These are phyloP conservation scores for Eumerus sabulonum DNA, from an alignment of 2,888 invertebrate genomes.

Conservation along the genomic window DNA sequence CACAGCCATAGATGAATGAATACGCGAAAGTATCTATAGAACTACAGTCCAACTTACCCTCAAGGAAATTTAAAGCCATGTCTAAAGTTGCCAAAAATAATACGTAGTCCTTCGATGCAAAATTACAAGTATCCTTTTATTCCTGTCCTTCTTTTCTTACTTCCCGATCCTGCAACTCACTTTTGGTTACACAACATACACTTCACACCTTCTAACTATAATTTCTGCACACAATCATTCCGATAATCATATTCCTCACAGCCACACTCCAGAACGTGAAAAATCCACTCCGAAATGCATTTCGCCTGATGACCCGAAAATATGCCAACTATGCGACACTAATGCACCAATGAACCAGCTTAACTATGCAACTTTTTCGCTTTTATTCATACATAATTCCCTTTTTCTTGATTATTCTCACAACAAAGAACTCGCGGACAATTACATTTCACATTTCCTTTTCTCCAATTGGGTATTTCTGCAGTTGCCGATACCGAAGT, in stretches of 20 bases:
- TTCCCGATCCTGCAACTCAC: slow-evolving; percentile 10
- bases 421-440: slow-evolving; percentile 61
- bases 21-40: not conserved
- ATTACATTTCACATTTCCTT: slow-evolving; percentile 19
- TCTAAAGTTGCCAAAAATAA: slow-evolving; percentile 47
- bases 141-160: not conserved
- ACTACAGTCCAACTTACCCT: slow-evolving; percentile 54
- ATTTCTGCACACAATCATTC: not conserved
- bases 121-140: slow-evolving; percentile 49
- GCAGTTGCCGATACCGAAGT: slow-evolving; percentile 39
- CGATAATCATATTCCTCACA: slow-evolving; percentile 11
- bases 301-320: slow-evolving; percentile 23
- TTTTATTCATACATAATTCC: slow-evolving; percentile 51
- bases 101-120: slow-evolving; percentile 40
- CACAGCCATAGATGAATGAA: not conserved
- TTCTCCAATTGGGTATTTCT: slow-evolving; percentile 41
- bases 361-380: slow-evolving; percentile 26
- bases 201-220: slow-evolving; percentile 17
- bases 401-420: slow-evolving; percentile 39
- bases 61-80: slow-evolving; percentile 64
- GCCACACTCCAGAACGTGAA: not conserved
- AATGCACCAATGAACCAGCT: slow-evolving; percentile 9
- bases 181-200: slow-evolving; percentile 37
- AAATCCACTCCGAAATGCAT: slow-evolving; percentile 38
- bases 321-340: slow-evolving; percentile 19